Evolutionary conservation across 2,888 invertebrate genomes (phyloP), one percentile per base, ranked within the genome.

Genomic region (Tholera decimalis): DNA sequence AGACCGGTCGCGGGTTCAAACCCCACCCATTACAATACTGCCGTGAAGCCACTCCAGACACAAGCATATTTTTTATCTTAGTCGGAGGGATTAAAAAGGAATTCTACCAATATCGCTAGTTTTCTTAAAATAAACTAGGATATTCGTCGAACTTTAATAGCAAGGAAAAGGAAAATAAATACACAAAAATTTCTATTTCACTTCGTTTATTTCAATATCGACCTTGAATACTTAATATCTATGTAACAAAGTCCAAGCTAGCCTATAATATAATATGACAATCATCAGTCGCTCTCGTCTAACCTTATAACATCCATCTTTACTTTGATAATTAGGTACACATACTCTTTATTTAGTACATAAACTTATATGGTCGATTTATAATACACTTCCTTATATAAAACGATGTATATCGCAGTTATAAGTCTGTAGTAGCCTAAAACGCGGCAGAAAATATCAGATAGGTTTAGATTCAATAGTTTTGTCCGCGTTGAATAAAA

Each of bases 141-240:
- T n/a, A n/a, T n/a, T n/a, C n/a, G n/a, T n/a, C n/a, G n/a, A n/a
- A n/a, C n/a, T n/a, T n/a, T n/a, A n/a, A n/a, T n/a, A n/a, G n/a
- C n/a, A 37, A n/a, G n/a, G 37, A n/a, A 37, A 28, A 30, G 15
- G 7, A 44, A 57, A 64, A 61, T 46, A 67, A 76, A 79, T 83
- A 78, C 80, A 77, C 81, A 64, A 62, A 68, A 53, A 63, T 50
- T 75, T 92, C 90, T 92, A 92, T 90, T 85, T 92, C 91, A 92
- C 92, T 92, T 92, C 91, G 71, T 94, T 94, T 94, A 93, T 93
- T 93, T 87, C 91, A 92, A 93, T 92, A 90, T 86, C 90, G 91
- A 93, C 92, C 83, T 93, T 91, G 93, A 93, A 92, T 91, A 92
- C 93, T 94, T 93, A 93, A 93, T 90, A 85, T 93, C 93, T 93